Evolutionary conservation across 2,888 invertebrate species (phyloP), one percentile per base, ranked within the genome.

Genomic region (Sinhomidia bicolor): DNA sequence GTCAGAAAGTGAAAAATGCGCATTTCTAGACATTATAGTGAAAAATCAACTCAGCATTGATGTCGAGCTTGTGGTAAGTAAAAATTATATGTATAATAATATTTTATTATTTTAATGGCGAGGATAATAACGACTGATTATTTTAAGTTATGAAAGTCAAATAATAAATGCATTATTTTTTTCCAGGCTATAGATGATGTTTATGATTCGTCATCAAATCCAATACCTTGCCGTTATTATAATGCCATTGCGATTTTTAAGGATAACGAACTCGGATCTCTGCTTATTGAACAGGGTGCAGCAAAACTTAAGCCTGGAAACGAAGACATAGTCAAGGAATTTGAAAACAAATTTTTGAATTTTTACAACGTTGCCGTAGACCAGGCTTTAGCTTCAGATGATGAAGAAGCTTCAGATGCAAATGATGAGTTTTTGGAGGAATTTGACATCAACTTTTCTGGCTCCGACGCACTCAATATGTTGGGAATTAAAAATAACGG

Each of bases 61-160:
- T 44, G 23, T 89, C 4, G 71, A 85, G 4, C 74, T 90, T 17
- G 32, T 89, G 90, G 91, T 91, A 57, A 85, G 88, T 62, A 6
- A 32, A 10, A 62, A 51, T 36, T 76, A 17, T 54, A 17, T 74
- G 23, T 20, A 23, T 10, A 82, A 17, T 54, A 60, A 60, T 60
- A n/a, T n/a, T n/a, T n/a, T n/a, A n/a, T n/a, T n/a, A n/a, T n/a
- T n/a, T n/a, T n/a, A n/a, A n/a, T n/a, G n/a, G n/a, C n/a, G n/a
- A n/a, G n/a, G n/a, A n/a, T n/a, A n/a, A n/a, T n/a, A n/a, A n/a
- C n/a, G n/a, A n/a, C n/a, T n/a, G n/a, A n/a, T n/a, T n/a, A n/a
- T n/a, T n/a, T n/a, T n/a, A n/a, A n/a, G n/a, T n/a, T n/a, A n/a
- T n/a, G n/a, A n/a, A n/a, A n/a, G n/a, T n/a, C n/a, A n/a, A n/a